Evolutionary conservation across 2,113 vertebrate genomes (phyloP), one percentile per base, ranked within the genome.

Genomic region (Abramis brama): DNA sequence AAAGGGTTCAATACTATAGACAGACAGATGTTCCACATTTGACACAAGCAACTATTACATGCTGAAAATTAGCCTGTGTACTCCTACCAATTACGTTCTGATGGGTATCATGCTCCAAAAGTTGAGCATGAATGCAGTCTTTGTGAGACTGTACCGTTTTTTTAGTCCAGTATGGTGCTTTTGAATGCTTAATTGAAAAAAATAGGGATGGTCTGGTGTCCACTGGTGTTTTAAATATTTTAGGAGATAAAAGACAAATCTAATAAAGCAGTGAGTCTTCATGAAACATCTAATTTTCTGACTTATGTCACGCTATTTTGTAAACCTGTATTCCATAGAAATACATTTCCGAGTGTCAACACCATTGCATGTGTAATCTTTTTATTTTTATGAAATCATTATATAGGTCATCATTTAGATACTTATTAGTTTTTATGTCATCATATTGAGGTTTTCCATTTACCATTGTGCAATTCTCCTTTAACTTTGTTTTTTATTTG

Each of bases 151-250:
- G 7, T 9, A 33, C 21, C 45, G 25, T 78, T 21, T n/a, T n/a
- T 79, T 79, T 79, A 33, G 33, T 75, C 68, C 30, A 39, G 33
- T 39, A 11, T 70, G 33, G 3, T 45, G 82, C 55, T 83, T 73
- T 73, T 36, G 64, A 43, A 74, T 50, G 50, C 30, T 74, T 27
- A 23, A 60, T 7, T 79, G 66, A 85, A 79, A 52, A 57, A 30
- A 50, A 80, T 36, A 33, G 25, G 36, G n/a, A 25, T 52, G 30
- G 21, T 13, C 25, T 70, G 27, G 25, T 36, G 27, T 17, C 7
- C 47, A 17, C 5, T 78, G 45, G 23, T 43, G 23, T 80, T 86
- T 64, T 30, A 80, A 17, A 70, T 39, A 60, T 64, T 11, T n/a
- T 13, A 33, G 45, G 33, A 25, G 59, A 13, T 82, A 5, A 27